These are phyloP conservation scores for Teleogryllus occipitalis DNA, from an alignment of 1,140 invertebrate genomes.

Conservation along the genomic window DNA sequence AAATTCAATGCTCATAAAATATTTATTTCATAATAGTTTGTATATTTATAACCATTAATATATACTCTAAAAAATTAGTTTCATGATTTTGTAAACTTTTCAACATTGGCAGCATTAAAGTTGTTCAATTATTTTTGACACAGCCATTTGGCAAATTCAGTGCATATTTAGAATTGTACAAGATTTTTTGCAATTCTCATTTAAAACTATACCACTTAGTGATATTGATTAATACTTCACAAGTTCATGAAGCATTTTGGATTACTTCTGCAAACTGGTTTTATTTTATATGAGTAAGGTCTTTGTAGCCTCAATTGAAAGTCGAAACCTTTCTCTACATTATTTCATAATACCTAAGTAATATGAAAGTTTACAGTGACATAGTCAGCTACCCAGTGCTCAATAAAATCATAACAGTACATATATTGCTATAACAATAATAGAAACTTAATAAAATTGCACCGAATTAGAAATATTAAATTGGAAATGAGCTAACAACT, in stretches of 20 bases:
- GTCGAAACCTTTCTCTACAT: not conserved
- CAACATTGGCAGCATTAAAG: not conserved
- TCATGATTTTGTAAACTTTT: not conserved
- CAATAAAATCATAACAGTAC: not conserved
- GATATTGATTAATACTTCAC: no score
- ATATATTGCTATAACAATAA: not conserved
- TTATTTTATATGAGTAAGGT: not conserved
- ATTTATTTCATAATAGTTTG: not conserved
- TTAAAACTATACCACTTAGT: no score
- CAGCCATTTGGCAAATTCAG: slow-evolving; percentile 3
- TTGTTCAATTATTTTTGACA: not conserved
- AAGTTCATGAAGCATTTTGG: no score
- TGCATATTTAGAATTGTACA: not conserved
- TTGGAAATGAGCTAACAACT: not conserved
- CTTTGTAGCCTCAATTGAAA: not conserved
- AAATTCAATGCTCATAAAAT: not conserved
- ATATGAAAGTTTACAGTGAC: not conserved
- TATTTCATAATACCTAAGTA: not conserved
- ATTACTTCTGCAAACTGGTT: no score
- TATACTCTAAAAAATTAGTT: not conserved
- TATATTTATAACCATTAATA: not conserved
- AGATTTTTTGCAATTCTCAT: not conserved
- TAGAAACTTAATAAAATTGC: not conserved
- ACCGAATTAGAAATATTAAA: not conserved
- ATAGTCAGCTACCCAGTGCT: not conserved